Base-by-base conservation (phyloP, 2,113 vertebrate genomes). In the Sinocyclocheilus anshuiensis region DNA sequence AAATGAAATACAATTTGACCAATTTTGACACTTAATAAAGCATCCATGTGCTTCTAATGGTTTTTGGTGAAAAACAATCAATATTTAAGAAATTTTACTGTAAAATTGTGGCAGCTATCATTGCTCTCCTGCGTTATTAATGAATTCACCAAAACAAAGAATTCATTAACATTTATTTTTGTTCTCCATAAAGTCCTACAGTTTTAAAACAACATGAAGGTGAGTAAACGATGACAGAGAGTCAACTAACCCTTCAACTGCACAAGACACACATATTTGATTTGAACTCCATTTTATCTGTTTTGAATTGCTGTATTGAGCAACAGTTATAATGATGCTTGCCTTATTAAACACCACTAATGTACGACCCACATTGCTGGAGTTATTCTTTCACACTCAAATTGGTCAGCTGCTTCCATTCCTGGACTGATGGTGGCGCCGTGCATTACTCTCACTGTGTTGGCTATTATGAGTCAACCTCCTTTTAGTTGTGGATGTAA, bases 391-490 rank as follows among this genome's bases (percentile, higher is more conserved):
- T 9, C 29, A 39, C 33, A 72, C 50, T 22, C 29, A 78, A 57
- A 53, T 6, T 22, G 2, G 8, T 5, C n/a, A 22, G 33, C 39
- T 53, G 24, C 77, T 87, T 26, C 29, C 72, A 61, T 81, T 72
- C 59, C 61, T 85, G 63, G 81, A 75, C 88, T 85, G 77, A 71
- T 59, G 85, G 78, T 87, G 88, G 85, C 59, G 85, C 77, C 50
- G 63, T 71, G 50, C 59, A 26, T 81, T 84, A 61, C 71, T 65
- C n/a, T 26, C 24, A 81, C n/a, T 1, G 5, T 61, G 53, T 20
- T 39, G 22, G n/a, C 42, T 48, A 50, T 76, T 22, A 69, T 53
- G 42, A 69, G 45, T 36, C 48, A 15, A 50, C 1, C 61, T 81
- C 42, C 6, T 20, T 48, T 29, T 24, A 71, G 9, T 55, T 83